Base-by-base conservation (phyloP, 2,797 vertebrate species). In the Oreonectes daqikongensis region DNA sequence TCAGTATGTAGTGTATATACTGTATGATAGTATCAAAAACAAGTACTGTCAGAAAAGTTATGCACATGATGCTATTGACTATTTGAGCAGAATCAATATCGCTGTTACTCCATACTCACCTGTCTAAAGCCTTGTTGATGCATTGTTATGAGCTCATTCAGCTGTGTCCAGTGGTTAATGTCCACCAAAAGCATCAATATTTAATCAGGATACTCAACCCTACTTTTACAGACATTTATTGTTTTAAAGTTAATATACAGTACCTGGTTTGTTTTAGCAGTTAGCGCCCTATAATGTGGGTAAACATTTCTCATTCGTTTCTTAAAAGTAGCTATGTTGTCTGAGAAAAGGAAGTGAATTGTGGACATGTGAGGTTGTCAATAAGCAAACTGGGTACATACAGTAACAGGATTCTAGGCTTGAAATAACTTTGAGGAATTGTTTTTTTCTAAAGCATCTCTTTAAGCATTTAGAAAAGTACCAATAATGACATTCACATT, bases 71-170 rank as follows among this genome's bases (percentile, higher is more conserved):
- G 5, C 2, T n/a, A n/a, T 48, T 57, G 53, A 28, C 24, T 57
- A 28, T 59, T 28, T 8, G 14, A 48, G 40, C 44, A 40, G 40
- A 48, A 28, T 64, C n/a, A 42, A 17, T 14, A 60, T 60, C 30
- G 15, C 26, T 32, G 53, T 63, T 69, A 46, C 44, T 75, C 46
- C 17, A 14, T 35, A 44, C 32, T 50, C 6, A 40, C 78, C 11
- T 26, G 40, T 22, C 46, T 7, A 18, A 20, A 61, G 40, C 26
- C 55, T 20, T 69, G 38, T 35, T n/a, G 14, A 46, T 44, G 18
- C 6, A 4, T 44, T 42, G 18, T 26, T 15, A 40, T 60, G 64
- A 52, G 24, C 44, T 35, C 52, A 69, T 64, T 53, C 8, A 11
- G 53, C 40, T 66, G 20, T 28, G 1, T 28, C 24, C 12, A 61